phyloP scores from a whole-genome alignment of 1,140 invertebrate genomes.

The Achroia grisella region DNA sequence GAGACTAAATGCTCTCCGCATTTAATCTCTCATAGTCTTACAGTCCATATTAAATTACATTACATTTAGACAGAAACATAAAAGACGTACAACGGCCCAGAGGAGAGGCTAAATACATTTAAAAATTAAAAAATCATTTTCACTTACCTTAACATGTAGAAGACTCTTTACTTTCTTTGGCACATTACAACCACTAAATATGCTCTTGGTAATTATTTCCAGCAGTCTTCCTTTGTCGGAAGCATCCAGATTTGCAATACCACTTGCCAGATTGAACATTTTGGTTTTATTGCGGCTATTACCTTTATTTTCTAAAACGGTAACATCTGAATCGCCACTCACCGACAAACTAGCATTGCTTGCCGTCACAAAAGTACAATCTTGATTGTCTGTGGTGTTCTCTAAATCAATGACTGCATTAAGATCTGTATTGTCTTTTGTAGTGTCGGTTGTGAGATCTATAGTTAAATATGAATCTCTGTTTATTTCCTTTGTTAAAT shows the following conservation, averaged over 20 bases:
- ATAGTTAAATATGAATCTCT: slow-evolving; percentile 47
- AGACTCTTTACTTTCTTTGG: slow-evolving; percentile 11
- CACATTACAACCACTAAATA: slow-evolving; percentile 39
- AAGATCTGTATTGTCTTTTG: slow-evolving; percentile 12
- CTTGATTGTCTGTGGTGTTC: slow-evolving; percentile 19
- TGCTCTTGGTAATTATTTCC: slow-evolving; percentile 45
- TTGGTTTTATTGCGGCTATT: slow-evolving; percentile 19
- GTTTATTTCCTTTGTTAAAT: slow-evolving; percentile 47
- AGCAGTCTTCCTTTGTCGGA: slow-evolving; percentile 38
- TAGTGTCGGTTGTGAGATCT: slow-evolving; percentile 42
- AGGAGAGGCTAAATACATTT: no score
- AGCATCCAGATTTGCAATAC: slow-evolving; percentile 43
- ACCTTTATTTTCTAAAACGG: slow-evolving; percentile 24
- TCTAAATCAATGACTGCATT: slow-evolving; percentile 47
- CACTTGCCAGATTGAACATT: slow-evolving; percentile 35
- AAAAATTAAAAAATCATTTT: not conserved
- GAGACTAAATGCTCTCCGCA: no score
- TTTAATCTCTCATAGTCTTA: no score
- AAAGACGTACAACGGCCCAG: no score
- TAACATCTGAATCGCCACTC: slow-evolving; percentile 53
- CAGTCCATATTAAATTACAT: no score
- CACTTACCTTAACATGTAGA: slow-evolving; percentile 9
- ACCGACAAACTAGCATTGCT: slow-evolving; percentile 33
- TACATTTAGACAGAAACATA: no score
- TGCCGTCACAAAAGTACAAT: slow-evolving; percentile 22